These are phyloP conservation scores for Notocelia uddmanniana DNA, from an alignment of 2,888 invertebrate genomes.

Conservation along the genomic window DNA sequence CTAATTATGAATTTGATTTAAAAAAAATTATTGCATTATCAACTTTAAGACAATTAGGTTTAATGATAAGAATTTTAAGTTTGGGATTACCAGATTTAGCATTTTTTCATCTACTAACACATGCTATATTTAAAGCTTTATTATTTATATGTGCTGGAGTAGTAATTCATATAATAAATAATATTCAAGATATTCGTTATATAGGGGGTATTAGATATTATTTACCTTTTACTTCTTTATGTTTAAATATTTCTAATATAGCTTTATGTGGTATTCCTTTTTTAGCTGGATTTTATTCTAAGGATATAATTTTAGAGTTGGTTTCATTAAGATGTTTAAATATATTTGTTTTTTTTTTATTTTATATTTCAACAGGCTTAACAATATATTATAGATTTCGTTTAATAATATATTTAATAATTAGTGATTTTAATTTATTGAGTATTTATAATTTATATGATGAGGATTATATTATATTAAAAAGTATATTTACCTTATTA, in stretches of 20 bases:
- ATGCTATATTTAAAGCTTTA: conserved; percentile 92
- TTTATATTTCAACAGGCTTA: conserved; percentile 85
- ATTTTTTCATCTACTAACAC: conserved; percentile 90
- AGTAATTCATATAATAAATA: conserved; percentile 88
- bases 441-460: conserved; percentile 80
- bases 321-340: conserved; percentile 82
- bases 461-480: conserved; percentile 79
- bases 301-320: conserved; percentile 87
- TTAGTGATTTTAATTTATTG: conserved; percentile 79
- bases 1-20: conserved; percentile 89
- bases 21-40: conserved; percentile 93
- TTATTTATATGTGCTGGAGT: conserved; percentile 90
- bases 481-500: conserved; percentile 79
- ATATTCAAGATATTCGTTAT: conserved; percentile 89
- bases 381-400: conserved; percentile 86
- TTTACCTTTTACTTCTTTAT: conserved; percentile 83
- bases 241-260: conserved; percentile 86
- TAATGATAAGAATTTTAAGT: conserved; percentile 89
- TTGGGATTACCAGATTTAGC: conserved; percentile 84
- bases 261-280: conserved; percentile 88
- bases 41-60: conserved; percentile 90
- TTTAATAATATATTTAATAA: conserved; percentile 84
- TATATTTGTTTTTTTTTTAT: conserved; percentile 83
- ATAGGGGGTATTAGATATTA: conserved; percentile 80
- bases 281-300: conserved; percentile 88